Evolutionary conservation across 2,797 vertebrate species (phyloP).

Genomic region (Spinus olivaceus): DNA sequence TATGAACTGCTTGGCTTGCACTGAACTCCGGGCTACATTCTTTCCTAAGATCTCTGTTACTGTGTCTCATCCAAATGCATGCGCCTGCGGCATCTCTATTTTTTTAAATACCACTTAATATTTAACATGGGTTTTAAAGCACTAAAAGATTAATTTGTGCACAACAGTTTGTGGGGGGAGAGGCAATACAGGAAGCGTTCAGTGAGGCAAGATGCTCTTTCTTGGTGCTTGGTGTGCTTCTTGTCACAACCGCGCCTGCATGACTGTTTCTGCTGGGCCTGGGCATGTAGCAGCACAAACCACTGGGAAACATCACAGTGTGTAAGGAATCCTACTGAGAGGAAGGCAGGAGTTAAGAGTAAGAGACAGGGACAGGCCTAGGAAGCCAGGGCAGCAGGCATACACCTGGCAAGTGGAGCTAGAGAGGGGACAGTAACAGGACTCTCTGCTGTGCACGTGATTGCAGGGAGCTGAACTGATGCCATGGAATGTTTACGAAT

Average conservation of each 20-base stretch:
- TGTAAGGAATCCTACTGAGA: too few species aligned
- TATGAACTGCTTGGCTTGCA: not conserved
- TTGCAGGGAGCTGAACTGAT: not conserved
- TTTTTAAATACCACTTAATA: not conserved
- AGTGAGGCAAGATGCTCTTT: not conserved
- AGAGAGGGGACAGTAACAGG: not conserved
- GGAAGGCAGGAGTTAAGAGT: not conserved
- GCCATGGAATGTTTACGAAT: rapidly evolving
- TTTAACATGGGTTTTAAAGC: not conserved
- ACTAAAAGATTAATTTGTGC: not conserved
- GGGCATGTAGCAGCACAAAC: not conserved
- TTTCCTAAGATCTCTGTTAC: not conserved
- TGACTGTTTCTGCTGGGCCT: not conserved
- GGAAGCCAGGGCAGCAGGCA: not conserved
- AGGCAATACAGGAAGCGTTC: not conserved
- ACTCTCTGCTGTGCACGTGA: rapidly evolving
- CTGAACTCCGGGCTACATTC: not conserved
- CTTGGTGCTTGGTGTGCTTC: not conserved
- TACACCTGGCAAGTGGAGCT: not conserved
- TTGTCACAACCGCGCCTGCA: not conserved
- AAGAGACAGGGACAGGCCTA: too few species aligned
- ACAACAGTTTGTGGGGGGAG: not conserved
- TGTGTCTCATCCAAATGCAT: not conserved
- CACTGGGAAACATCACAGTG: not conserved
- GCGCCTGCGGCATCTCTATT: rapidly evolving